Conservation (phyloP, 1,140 invertebrate genomes). For the Tetramorium alpestre region DNA sequence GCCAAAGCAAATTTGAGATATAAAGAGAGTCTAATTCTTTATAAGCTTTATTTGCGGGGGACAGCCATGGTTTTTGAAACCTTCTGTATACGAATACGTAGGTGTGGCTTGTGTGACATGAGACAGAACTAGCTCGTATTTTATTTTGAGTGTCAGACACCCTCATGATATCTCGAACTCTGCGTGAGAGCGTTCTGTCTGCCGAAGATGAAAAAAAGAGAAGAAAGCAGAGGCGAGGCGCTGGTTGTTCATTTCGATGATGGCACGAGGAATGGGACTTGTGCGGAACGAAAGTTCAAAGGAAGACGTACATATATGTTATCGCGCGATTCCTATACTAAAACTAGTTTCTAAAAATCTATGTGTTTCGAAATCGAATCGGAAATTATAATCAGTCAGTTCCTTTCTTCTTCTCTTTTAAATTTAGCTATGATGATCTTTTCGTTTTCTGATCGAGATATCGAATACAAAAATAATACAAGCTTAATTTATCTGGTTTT, state of each 20-base stretch:
- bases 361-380: background rate
- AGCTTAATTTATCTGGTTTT: background rate
- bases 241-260: constrained; percentile 60
- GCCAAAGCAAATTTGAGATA: background rate
- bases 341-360: background rate
- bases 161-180: constrained; percentile 68
- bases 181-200: constrained; percentile 72
- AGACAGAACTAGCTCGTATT: constrained; percentile 78
- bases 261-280: constrained; percentile 59
- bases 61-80: constrained; percentile 28
- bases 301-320: constrained; percentile 4
- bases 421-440: background rate
- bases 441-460: background rate
- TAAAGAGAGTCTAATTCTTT: constrained; percentile 1
- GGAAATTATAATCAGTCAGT: background rate
- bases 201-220: constrained; percentile 12
- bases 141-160: constrained; percentile 73
- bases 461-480: background rate
- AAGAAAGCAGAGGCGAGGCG: constrained; percentile 30
- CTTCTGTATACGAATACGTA: constrained; percentile 62
- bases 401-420: background rate
- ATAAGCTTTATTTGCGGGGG: background rate
- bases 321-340: constrained; percentile 20
- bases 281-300: constrained; percentile 46
- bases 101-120: constrained; percentile 75